phyloP scores from a whole-genome alignment of 2,797 vertebrate genomes.

The Mormyrops attenuatus region DNA sequence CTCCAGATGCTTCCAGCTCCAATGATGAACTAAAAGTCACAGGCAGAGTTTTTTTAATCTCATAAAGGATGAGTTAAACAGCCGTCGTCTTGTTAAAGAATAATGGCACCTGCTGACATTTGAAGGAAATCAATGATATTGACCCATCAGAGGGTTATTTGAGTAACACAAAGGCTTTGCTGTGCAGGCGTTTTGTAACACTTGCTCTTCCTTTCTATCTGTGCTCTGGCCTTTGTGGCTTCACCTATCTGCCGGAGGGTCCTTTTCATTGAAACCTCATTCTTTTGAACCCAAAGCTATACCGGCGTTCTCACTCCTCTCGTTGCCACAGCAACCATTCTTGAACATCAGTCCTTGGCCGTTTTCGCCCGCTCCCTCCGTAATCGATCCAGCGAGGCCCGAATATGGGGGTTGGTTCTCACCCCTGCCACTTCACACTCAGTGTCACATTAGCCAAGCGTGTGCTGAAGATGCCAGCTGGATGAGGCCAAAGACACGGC shows the following conservation, averaged over 20 bases:
- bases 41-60: background rate
- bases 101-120: slow-evolving; percentile 12
- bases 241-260: background rate
- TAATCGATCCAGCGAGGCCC: background rate
- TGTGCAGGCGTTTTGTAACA: background rate
- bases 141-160: slow-evolving; percentile 6
- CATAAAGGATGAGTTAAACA: slow-evolving; percentile 1
- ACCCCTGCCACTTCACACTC: background rate
- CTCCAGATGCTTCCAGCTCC: background rate
- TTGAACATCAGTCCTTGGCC: background rate
- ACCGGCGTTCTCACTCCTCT: background rate
- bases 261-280: background rate
- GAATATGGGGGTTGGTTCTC: background rate
- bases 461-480: background rate
- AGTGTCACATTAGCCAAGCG: background rate
- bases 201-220: background rate
- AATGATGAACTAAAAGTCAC: slow-evolving; percentile 4
- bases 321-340: background rate
- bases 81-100: background rate
- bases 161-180: background rate
- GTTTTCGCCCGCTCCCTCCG: background rate
- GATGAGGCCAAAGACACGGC: background rate
- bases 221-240: background rate
- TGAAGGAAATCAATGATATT: slow-evolving; percentile 5
- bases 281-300: background rate